Evolutionary conservation across 2,888 invertebrate genomes (phyloP).

Genomic region (Drosophila buzzatii): DNA sequence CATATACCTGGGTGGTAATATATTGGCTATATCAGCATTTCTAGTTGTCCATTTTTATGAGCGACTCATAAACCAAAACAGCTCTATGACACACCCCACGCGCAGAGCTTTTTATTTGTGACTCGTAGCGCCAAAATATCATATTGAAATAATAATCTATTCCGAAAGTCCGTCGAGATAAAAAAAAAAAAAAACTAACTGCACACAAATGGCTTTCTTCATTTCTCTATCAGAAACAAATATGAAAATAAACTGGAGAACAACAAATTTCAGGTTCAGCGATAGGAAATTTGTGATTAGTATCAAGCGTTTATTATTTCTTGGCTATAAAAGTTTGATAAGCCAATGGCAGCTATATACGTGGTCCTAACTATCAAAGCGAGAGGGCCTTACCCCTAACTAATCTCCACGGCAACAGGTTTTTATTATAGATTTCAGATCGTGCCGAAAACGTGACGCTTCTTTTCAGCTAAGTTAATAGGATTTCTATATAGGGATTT

Average conservation of each 20-base stretch:
- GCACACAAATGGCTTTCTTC: slow-evolving; percentile 26
- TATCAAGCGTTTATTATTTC: slow-evolving; percentile 65
- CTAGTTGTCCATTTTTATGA: slow-evolving; percentile 35
- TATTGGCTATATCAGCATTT: slow-evolving; percentile 16
- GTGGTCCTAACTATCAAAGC: slow-evolving; percentile 13
- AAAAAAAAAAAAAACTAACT: slow-evolving; percentile 25
- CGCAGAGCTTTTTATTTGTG: slow-evolving; percentile 9
- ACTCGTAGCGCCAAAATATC: slow-evolving; percentile 12
- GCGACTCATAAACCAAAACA: slow-evolving; percentile 55
- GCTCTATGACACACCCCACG: slow-evolving; percentile 35
- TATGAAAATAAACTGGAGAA: slow-evolving; percentile 6
- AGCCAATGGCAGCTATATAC: slow-evolving; percentile 19
- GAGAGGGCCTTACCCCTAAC: background rate
- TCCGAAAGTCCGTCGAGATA: slow-evolving; percentile 43
- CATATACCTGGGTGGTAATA: slow-evolving; percentile 18
- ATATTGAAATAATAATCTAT: slow-evolving; percentile 60
- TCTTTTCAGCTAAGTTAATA: background rate
- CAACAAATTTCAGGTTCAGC: slow-evolving; percentile 26
- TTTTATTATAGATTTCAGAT: slow-evolving; percentile 11
- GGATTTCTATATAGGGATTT: background rate
- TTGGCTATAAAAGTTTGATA: slow-evolving; percentile 38
- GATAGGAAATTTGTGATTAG: slow-evolving; percentile 59
- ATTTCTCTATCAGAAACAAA: slow-evolving; percentile 26
- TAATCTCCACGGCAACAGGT: slow-evolving; percentile 1
- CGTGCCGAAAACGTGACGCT: slow-evolving; percentile 39